Evolutionary conservation across 2,113 vertebrate species (phyloP).

Genomic region (Camelus dromedarius): DNA sequence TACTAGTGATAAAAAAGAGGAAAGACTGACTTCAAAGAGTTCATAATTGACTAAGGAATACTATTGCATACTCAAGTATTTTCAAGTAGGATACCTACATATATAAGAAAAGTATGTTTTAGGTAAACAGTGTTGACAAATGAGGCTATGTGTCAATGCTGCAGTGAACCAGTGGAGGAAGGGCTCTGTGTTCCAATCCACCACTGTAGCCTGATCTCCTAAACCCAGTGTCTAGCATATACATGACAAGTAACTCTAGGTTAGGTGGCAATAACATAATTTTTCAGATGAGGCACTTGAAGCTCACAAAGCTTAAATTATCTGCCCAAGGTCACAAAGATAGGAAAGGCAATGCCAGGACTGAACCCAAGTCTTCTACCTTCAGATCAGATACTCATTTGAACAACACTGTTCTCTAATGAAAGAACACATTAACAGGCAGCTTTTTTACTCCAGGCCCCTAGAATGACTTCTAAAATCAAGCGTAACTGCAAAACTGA

Average conservation of each 20-base stretch:
- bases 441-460: not conserved
- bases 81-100: not conserved
- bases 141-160: not conserved
- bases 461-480: not conserved
- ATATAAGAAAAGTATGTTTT: not conserved
- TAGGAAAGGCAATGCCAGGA: not conserved
- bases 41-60: not conserved
- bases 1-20: not conserved
- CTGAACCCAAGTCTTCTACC: not conserved
- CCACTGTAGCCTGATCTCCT: not conserved
- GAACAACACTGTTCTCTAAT: not conserved
- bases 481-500: not conserved
- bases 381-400: not conserved
- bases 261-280: not conserved
- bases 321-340: not conserved
- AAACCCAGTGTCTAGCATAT: not conserved
- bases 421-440: not conserved
- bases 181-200: not conserved
- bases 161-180: not conserved
- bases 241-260: not conserved
- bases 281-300: constrained; percentile 8
- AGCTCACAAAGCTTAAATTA: constrained; percentile 20
- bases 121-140: not conserved
- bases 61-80: not conserved
- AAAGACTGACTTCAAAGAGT: not conserved